phyloP scores from a whole-genome alignment of 2,113 vertebrate species.

The Catagonus wagneri region DNA sequence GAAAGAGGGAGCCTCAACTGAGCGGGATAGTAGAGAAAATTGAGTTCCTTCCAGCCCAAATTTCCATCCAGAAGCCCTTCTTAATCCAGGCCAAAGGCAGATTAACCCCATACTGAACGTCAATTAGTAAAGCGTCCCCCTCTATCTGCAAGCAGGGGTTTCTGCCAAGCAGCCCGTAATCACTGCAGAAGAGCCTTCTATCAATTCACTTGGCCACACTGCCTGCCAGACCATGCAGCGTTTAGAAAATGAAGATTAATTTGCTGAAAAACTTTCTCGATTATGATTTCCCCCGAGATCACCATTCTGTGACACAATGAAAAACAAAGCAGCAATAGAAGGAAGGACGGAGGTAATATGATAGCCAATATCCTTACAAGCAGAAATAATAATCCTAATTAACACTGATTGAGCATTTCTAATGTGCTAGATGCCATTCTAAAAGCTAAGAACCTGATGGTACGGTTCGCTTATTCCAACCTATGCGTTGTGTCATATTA shows the following conservation, averaged over 20 bases:
- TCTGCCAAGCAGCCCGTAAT: not conserved
- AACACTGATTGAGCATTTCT: not conserved
- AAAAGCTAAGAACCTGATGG: not conserved
- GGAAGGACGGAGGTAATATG: not conserved
- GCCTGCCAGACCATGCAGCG: not conserved
- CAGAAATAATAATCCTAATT: not conserved
- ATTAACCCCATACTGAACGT: not conserved
- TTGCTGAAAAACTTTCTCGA: not conserved
- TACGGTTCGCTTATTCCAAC: not conserved
- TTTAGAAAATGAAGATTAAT: not conserved
- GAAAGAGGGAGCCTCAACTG: not conserved
- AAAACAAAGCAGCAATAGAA: not conserved
- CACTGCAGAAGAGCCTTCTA: not conserved
- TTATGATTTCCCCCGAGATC: not conserved
- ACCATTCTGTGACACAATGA: not conserved
- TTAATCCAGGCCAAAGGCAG: not conserved
- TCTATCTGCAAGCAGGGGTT: not conserved
- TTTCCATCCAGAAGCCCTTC: not conserved
- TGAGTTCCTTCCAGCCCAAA: not conserved
- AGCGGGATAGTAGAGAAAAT: not conserved
- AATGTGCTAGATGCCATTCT: not conserved
- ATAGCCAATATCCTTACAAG: not conserved
- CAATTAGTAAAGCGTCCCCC: not conserved
- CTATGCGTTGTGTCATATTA: not conserved
- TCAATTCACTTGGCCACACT: not conserved